phyloP scores from a whole-genome alignment of 2,888 invertebrate species.

The Pyralis farinalis region DNA sequence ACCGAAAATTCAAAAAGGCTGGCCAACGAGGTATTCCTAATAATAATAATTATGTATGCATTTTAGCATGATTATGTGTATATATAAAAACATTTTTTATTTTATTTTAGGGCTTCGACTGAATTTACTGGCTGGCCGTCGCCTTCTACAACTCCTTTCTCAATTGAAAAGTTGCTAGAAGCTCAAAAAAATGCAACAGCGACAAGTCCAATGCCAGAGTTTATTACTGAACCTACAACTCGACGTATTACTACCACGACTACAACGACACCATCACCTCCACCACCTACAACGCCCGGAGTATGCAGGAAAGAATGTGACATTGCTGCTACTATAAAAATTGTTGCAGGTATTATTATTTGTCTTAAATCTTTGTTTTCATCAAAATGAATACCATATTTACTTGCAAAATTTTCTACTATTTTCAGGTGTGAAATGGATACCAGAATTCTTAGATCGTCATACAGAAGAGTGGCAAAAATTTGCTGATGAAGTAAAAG shows the following conservation, averaged over 20 bases:
- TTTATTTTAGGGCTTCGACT: conserved; percentile 87
- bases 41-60: no score
- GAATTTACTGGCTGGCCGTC: conserved; percentile 96
- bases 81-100: not conserved
- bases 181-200: conserved; percentile 82
- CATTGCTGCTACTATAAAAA: conserved; percentile 91
- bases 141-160: conserved; percentile 92
- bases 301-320: conserved; percentile 90
- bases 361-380: not conserved
- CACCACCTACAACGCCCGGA: conserved; percentile 90
- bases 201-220: conserved; percentile 71
- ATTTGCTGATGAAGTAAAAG: conserved; percentile 89
- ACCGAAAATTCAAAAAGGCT: conserved; percentile 91
- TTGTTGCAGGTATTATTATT: conserved; percentile 83
- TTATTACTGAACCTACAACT: conserved; percentile 72
- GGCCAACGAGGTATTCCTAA: conserved; percentile 86
- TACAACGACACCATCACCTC: conserved; percentile 85
- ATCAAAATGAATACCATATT: no score
- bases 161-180: conserved; percentile 90
- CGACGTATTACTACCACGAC: conserved; percentile 78
- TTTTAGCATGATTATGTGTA: no score
- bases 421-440: conserved; percentile 85
- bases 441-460: conserved; percentile 91
- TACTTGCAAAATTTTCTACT: conserved; percentile 2
- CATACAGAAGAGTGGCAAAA: conserved; percentile 94